Evolutionary conservation across 2,888 invertebrate species (phyloP), one percentile per base, ranked within the genome.

Genomic region (Cyaniris semiargus): DNA sequence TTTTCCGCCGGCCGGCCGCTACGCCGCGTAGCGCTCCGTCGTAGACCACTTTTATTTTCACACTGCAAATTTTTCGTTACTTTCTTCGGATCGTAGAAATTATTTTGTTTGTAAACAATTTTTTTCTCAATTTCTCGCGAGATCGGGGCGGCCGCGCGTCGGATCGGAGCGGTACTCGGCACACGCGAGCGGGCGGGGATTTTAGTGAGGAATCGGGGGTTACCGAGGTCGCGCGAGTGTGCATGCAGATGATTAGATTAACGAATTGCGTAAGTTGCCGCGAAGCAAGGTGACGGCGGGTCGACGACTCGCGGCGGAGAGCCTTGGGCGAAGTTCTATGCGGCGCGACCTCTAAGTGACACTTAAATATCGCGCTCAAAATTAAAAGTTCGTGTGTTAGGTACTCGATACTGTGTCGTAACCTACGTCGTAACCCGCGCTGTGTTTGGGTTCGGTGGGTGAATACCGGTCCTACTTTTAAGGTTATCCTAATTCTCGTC

Each of bases 211-310:
- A 87, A 87, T 87, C 85, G 88, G 90, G 87, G 87, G 82, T 80
- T 80, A 84, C 81, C 87, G 90, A 90, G 92, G 90, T 88, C 89
- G 86, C 82, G 85, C 87, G 87, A 86, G 89, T 88, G 87, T 88
- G 90, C 89, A 91, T 92, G 89, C 89, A 88, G 89, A 93, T 90
- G 92, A 93, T 93, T 93, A 93, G 92, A 93, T 93, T 92, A 91
- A 88, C 88, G 84, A 88, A 90, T 94, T 94, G 93, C 93, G 93
- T 93, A 94, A 93, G 90, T 88, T 87, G 84, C 86, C 88, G 88
- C 89, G 89, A 87, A 85, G 88, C 92, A 93, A 94, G 93, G 93
- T 92, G 89, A 93, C 88, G 89, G 86, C 88, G 89, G 93, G 93
- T 93, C 93, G 91, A 86, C 92, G 93, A 93, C 93, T 89, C 87